Evolutionary conservation across 2,888 invertebrate species (phyloP).

Genomic region (Heliconius hortense): DNA sequence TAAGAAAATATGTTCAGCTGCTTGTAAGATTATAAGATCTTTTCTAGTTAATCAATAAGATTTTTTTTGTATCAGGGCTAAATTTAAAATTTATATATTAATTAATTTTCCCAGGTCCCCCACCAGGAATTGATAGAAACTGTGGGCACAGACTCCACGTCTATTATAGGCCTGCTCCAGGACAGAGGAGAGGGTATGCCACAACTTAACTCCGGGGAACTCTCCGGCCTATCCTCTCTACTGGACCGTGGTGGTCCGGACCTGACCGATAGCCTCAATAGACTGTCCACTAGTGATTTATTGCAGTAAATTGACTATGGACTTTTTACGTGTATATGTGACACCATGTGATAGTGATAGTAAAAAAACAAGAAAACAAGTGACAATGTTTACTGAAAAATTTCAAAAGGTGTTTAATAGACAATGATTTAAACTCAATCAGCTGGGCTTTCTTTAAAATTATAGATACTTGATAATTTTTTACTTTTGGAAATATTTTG

Average conservation of each 20-base stretch:
- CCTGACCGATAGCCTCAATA: constrained; percentile 58
- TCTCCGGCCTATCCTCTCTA: constrained; percentile 60
- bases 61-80: no score
- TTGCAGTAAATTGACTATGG: constrained; percentile 33
- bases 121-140: constrained; percentile 52
- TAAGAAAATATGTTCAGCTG: no score
- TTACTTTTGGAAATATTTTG: background rate
- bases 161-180: constrained; percentile 55
- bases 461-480: background rate
- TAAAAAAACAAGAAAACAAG: constrained; percentile 1
- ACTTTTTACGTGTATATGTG: background rate
- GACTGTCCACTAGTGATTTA: constrained; percentile 59
- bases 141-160: constrained; percentile 46
- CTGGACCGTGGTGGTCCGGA: constrained; percentile 49
- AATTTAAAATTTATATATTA: no score
- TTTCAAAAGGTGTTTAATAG: background rate
- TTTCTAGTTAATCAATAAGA: no score
- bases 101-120: constrained; percentile 34
- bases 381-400: background rate
- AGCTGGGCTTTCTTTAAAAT: background rate
- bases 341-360: background rate
- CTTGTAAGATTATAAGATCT: no score
- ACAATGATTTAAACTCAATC: background rate
- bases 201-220: constrained; percentile 76
- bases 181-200: constrained; percentile 53